Evolutionary conservation across 2,888 invertebrate genomes (phyloP).

Genomic region (Caenorhabditis imperialis): DNA sequence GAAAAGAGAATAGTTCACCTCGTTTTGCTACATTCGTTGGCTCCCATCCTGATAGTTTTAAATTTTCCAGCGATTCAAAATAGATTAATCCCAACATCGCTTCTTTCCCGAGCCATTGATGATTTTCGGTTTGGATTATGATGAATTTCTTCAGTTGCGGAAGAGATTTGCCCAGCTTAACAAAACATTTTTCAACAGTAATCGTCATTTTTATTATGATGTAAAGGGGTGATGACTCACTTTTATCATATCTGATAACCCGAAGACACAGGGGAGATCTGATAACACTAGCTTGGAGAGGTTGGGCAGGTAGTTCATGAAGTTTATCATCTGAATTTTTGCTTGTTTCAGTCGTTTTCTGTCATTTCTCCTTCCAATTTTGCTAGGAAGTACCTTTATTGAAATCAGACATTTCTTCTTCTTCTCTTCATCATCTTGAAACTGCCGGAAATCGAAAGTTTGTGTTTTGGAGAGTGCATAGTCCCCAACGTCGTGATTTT

Average conservation of each 20-base stretch:
- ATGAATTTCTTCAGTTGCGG: conserved; percentile 17
- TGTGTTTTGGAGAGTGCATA: conserved; percentile 30
- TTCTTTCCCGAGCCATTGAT: conserved; percentile 21
- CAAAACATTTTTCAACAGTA: background rate
- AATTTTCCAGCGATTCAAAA: conserved; percentile 17
- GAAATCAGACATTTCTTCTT: conserved; percentile 24
- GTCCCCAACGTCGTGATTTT: conserved; percentile 24
- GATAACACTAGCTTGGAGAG: conserved; percentile 23
- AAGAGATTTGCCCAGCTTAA: conserved; percentile 23
- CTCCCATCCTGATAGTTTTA: conserved; percentile 44
- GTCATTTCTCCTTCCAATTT: too few relatives aligned
- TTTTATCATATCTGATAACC: conserved; percentile 31
- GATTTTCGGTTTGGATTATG: conserved; percentile 17
- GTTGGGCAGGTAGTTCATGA: conserved; percentile 30
- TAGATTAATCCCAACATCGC: conserved; percentile 29
- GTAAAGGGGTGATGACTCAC: conserved; percentile 3
- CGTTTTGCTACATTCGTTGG: conserved; percentile 11
- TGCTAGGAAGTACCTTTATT: conserved; percentile 27
- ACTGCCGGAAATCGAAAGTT: conserved; percentile 42
- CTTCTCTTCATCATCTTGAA: conserved; percentile 10
- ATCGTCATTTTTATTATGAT: background rate
- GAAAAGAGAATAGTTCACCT: too few relatives aligned
- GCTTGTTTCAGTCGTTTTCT: conserved; percentile 7
- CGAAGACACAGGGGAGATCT: conserved; percentile 23
- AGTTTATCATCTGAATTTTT: conserved; percentile 36